A percentile compares a stretch with the other conserved stretches of the same genome.
phyloP scores from a whole-genome alignment of 2,113 vertebrate species.

The Oreochromis tanganicae region DNA sequence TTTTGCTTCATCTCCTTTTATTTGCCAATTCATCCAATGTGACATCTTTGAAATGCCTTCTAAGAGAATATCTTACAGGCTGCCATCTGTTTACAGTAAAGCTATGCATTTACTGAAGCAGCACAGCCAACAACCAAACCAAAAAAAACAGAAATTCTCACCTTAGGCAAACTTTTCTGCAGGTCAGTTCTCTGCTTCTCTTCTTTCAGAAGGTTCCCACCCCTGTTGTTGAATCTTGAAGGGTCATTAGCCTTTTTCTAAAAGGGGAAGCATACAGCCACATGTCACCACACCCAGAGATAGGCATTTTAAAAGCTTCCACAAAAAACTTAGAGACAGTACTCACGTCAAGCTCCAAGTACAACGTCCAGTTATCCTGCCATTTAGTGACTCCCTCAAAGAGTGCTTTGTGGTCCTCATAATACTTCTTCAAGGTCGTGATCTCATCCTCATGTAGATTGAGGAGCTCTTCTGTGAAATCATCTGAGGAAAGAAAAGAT shows the following conservation, averaged over 20 bases:
- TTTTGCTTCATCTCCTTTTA: background rate
- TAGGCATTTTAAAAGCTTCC: background rate
- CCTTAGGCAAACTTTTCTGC: constrained; percentile 88
- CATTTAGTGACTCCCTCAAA: constrained; percentile 85
- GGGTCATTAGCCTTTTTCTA: constrained; percentile 84
- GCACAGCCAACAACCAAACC: too few species aligned
- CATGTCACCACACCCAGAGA: background rate
- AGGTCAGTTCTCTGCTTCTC: constrained; percentile 88
- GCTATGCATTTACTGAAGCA: background rate
- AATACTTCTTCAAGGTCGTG: constrained; percentile 70
- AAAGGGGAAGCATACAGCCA: background rate
- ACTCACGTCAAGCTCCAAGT: constrained; percentile 87
- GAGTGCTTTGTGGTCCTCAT: constrained; percentile 79
- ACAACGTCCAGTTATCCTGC: constrained; percentile 86
- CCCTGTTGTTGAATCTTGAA: constrained; percentile 84
- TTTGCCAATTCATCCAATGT: background rate
- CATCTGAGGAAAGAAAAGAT: constrained; percentile 51
- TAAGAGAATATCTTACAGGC: background rate
- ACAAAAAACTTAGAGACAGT: too few species aligned
- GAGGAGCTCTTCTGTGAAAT: constrained; percentile 81
- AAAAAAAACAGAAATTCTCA: constrained; percentile 23
- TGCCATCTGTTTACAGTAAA: background rate
- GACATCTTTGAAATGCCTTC: background rate
- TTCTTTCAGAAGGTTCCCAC: constrained; percentile 91
- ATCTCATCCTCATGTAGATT: constrained; percentile 80